Evolutionary conservation across 1,140 invertebrate species (phyloP).

Genomic region (Psix sp.): DNA sequence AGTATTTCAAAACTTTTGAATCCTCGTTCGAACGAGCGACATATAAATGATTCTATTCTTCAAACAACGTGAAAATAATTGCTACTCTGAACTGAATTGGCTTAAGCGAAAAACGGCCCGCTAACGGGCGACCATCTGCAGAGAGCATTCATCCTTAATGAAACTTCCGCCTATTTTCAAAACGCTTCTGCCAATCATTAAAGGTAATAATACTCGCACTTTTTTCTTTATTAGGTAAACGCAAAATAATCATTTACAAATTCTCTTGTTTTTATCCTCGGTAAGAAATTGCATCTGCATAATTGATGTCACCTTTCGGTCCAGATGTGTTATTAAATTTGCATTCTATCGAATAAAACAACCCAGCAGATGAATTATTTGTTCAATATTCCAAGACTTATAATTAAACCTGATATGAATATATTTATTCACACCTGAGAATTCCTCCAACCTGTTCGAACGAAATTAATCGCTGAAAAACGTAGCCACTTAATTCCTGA

Average conservation of each 20-base stretch:
- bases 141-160: constrained; percentile 44
- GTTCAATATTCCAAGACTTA: background rate
- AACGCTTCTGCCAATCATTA: constrained; percentile 17
- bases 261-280: constrained; percentile 2
- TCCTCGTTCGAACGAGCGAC: constrained; percentile 1
- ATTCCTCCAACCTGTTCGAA: too few relatives aligned
- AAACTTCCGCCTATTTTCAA: constrained; percentile 46
- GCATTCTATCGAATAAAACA: constrained; percentile 10
- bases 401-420: too few relatives aligned
- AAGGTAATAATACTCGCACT: constrained; percentile 33
- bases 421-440: too few relatives aligned
- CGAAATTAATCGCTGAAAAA: too few relatives aligned
- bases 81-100: too few relatives aligned
- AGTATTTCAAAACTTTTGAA: constrained; percentile 18
- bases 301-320: constrained; percentile 17
- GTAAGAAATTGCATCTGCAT: constrained; percentile 9
- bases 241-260: constrained; percentile 14
- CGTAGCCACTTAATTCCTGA: too few relatives aligned
- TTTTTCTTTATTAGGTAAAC: constrained; percentile 21
- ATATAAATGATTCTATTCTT: constrained; percentile 15
- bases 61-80: constrained; percentile 40
- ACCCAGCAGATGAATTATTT: constrained; percentile 8
- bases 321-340: constrained; percentile 10
- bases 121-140: constrained; percentile 36
- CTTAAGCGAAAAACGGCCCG: too few relatives aligned